Conservation (phyloP, 2,888 invertebrate species). For the Orthonevra nobilis region DNA sequence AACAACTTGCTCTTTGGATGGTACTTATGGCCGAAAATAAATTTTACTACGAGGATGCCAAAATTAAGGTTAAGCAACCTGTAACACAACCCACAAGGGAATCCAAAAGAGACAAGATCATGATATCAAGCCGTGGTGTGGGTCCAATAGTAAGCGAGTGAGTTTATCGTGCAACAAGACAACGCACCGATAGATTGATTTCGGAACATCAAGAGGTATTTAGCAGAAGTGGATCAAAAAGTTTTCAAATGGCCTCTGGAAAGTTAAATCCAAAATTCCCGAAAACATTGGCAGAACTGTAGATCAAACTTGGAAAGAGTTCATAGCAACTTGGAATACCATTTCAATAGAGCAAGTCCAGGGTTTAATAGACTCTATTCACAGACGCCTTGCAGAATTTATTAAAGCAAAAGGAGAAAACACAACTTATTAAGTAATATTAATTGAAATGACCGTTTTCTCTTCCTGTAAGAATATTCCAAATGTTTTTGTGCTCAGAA, state of each 20-base stretch:
- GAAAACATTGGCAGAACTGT: background rate
- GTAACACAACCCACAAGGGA: background rate
- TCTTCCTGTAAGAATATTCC: no score
- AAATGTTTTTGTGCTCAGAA: no score
- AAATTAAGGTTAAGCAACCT: background rate
- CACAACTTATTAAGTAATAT: no score
- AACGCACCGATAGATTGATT: background rate
- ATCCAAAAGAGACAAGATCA: background rate
- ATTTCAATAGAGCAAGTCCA: background rate
- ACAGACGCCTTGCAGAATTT: no score
- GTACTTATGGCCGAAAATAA: constrained; percentile 4
- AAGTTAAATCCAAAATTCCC: background rate
- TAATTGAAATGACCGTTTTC: no score
- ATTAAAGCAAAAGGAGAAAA: no score
- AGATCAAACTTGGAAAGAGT: background rate
- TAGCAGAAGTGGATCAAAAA: background rate
- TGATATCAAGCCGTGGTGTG: background rate
- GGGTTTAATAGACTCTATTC: background rate
- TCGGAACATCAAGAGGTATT: background rate
- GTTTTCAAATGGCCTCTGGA: background rate
- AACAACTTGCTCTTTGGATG: constrained; percentile 14
- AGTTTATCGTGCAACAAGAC: background rate
- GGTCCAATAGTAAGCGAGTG: background rate
- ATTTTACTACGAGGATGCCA: background rate
- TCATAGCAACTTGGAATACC: background rate